These are phyloP conservation scores for Eriocheir sinensis DNA, from an alignment of 1,140 invertebrate genomes.

Conservation along the genomic window DNA sequence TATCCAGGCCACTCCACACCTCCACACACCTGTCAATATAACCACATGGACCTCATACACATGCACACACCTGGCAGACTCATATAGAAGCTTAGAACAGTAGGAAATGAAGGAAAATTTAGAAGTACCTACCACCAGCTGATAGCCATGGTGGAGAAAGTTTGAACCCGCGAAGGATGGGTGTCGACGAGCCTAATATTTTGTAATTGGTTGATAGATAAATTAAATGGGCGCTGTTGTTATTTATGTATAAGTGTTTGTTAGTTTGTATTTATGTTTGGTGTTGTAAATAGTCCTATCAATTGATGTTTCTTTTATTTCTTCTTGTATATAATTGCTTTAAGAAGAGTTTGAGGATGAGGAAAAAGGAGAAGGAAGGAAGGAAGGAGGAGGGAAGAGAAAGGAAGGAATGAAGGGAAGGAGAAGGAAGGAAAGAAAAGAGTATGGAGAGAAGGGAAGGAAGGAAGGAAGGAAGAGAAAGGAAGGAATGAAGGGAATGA, in stretches of 20 bases:
- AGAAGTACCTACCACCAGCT: too few species aligned
- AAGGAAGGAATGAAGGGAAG: too few species aligned
- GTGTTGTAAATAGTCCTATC: neutral
- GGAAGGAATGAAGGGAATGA: neutral
- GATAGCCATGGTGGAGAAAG: too few species aligned
- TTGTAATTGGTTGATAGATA: too few species aligned
- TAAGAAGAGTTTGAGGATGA: neutral
- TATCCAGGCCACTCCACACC: conserved; percentile 13
- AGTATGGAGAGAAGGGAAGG: neutral
- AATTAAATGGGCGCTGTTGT: too few species aligned
- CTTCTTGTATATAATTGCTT: neutral
- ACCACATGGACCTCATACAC: neutral
- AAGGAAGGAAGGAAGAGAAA: neutral
- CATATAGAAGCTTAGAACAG: too few species aligned
- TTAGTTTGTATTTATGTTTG: neutral
- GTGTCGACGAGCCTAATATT: too few species aligned
- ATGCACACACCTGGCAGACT: too few species aligned
- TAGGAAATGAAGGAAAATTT: too few species aligned
- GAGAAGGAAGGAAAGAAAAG: too few species aligned
- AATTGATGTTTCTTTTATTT: neutral
- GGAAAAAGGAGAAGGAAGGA: neutral
- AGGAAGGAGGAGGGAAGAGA: neutral
- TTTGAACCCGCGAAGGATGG: too few species aligned
- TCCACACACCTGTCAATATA: neutral
- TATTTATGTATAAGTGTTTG: too few species aligned